Evolutionary conservation across 2,888 invertebrate species (phyloP).

Genomic region (Macropis europaea): DNA sequence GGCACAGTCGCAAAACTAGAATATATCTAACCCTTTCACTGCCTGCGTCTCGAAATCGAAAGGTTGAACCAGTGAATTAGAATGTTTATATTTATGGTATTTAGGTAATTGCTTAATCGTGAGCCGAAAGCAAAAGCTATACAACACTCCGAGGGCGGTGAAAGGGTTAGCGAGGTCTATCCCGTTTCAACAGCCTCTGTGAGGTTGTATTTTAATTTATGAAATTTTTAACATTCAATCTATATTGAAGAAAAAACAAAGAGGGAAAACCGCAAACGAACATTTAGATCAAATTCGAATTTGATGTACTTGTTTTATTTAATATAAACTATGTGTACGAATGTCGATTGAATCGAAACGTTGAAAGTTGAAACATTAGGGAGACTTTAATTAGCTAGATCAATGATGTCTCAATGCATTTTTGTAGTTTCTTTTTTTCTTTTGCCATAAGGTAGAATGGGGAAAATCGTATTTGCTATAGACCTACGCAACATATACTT

Average conservation of each 20-base stretch:
- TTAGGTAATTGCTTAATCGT: constrained; percentile 41
- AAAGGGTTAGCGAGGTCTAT: constrained; percentile 64
- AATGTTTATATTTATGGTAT: constrained; percentile 51
- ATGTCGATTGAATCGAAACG: constrained; percentile 55
- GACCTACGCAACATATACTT: constrained; percentile 53
- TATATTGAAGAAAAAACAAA: not conserved
- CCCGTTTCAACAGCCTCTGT: constrained; percentile 66
- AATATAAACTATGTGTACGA: constrained; percentile 37
- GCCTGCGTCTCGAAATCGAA: constrained; percentile 65
- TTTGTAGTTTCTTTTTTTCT: constrained; percentile 55
- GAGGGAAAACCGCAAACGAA: not conserved
- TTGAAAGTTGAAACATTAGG: constrained; percentile 28
- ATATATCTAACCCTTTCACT: constrained; percentile 67
- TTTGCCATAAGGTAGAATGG: constrained; percentile 53
- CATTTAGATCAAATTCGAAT: constrained; percentile 37
- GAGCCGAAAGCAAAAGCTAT: constrained; percentile 26
- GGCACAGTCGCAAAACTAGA: constrained; percentile 76
- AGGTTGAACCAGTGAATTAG: constrained; percentile 57
- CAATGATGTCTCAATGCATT: constrained; percentile 53
- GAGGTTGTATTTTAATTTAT: constrained; percentile 63
- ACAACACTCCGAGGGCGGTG: constrained; percentile 58
- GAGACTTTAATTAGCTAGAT: constrained; percentile 44
- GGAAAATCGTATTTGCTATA: constrained; percentile 59
- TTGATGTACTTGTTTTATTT: constrained; percentile 43
- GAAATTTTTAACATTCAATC: constrained; percentile 50